Evolutionary conservation across 2,888 invertebrate species (phyloP).

Genomic region (Melieria omissa): DNA sequence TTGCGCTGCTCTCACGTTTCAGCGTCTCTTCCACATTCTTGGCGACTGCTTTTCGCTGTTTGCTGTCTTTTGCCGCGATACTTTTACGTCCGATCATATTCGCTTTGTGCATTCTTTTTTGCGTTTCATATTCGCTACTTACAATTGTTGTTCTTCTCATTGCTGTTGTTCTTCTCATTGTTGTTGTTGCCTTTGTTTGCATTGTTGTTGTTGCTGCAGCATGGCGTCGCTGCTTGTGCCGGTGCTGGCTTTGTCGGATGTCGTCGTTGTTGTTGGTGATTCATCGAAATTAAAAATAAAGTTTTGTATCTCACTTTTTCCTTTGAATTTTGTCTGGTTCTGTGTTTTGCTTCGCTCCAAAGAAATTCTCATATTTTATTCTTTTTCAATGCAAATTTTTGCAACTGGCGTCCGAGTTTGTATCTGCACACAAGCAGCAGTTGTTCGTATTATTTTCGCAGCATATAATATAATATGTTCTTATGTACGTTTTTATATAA

Average conservation of each 20-base stretch:
- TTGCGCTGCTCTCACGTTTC: too few species aligned
- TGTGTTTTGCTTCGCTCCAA: neutral
- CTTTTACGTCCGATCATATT: conserved; percentile 21
- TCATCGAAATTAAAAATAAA: conserved; percentile 37
- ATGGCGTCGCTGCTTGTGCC: conserved; percentile 12
- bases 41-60: neutral
- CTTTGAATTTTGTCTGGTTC: conserved; percentile 19
- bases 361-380: neutral
- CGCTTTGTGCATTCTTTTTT: conserved; percentile 17
- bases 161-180: conserved; percentile 6
- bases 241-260: neutral
- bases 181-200: conserved; percentile 1
- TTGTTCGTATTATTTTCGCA: too few species aligned
- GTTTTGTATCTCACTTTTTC: conserved; percentile 17
- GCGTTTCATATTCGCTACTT: conserved; percentile 14
- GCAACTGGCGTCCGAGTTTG: neutral
- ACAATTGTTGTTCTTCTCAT: neutral
- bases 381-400: neutral
- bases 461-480: neutral
- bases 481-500: neutral
- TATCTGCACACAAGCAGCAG: too few species aligned
- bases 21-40: too few species aligned
- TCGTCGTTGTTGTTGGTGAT: conserved; percentile 19
- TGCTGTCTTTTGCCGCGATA: conserved; percentile 14
- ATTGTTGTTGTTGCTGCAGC: conserved; percentile 10